phyloP scores from a whole-genome alignment of 2,113 vertebrate genomes.

The Pachyramphus minor region DNA sequence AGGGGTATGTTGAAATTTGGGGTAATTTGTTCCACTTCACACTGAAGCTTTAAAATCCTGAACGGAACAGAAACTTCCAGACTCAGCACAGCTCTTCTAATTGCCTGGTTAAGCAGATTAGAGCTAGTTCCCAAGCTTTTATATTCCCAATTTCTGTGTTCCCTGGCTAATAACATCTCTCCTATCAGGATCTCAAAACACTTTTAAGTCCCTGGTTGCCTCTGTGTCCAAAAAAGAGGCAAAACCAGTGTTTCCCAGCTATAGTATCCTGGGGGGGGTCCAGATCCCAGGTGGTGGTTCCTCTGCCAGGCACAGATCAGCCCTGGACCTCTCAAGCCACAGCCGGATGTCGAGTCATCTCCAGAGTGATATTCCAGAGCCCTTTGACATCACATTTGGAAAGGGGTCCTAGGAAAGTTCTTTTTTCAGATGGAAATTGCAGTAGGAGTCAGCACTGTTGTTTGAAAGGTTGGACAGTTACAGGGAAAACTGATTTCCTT shows the following conservation, averaged over 20 bases:
- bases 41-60: background rate
- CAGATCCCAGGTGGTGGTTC: background rate
- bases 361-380: slow-evolving; percentile 27
- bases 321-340: background rate
- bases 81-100: background rate
- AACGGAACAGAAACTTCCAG: background rate
- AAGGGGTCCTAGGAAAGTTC: slow-evolving; percentile 46
- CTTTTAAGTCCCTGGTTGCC: background rate
- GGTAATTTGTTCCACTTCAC: slow-evolving; percentile 51
- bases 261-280: too few relatives aligned
- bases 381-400: slow-evolving; percentile 58
- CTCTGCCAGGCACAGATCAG: background rate
- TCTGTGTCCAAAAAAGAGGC: background rate
- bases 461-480: background rate
- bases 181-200: background rate
- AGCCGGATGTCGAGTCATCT: background rate
- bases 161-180: background rate
- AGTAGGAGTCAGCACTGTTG: background rate
- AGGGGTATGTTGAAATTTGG: slow-evolving; percentile 6
- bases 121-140: background rate
- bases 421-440: slow-evolving; percentile 41
- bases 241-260: background rate
- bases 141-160: background rate
- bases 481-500: background rate
- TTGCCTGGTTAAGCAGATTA: background rate